Conservation (phyloP, 2,113 vertebrate genomes). For the Hypomesus transpacificus region DNA sequence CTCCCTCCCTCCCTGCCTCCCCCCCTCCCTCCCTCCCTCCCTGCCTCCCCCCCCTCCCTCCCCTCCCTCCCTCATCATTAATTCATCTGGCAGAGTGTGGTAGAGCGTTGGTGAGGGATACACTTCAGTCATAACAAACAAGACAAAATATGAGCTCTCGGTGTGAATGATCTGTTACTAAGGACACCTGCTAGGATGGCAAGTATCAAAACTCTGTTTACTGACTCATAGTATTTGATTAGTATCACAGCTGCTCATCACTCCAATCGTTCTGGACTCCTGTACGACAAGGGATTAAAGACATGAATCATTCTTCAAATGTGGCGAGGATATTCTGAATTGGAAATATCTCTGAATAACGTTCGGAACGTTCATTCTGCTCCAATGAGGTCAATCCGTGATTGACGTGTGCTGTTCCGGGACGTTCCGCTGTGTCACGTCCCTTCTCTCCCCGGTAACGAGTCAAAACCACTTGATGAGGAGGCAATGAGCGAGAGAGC, state of each 20-base stretch:
- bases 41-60: constrained; percentile 1
- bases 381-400: no score
- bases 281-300: no score
- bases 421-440: no score
- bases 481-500: no score
- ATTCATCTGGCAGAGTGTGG: constrained; percentile 62
- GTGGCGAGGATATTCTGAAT: no score
- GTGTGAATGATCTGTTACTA: constrained; percentile 49
- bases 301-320: no score
- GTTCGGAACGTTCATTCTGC: no score
- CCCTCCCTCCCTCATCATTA: constrained; percentile 59
- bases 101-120: constrained; percentile 60
- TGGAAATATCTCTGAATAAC: no score
- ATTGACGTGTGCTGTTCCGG: no score
- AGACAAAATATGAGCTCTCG: constrained; percentile 59
- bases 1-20: constrained; percentile 6
- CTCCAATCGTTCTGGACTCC: no score
- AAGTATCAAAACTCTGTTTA: neutral
- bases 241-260: neutral
- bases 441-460: no score
- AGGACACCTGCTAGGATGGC: constrained; percentile 6
- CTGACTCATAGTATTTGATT: constrained; percentile 4
- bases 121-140: constrained; percentile 69
- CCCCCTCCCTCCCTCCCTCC: constrained; percentile 14
- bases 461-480: no score